Evolutionary conservation across 2,888 invertebrate genomes (phyloP).

Genomic region (Globia sparganii): DNA sequence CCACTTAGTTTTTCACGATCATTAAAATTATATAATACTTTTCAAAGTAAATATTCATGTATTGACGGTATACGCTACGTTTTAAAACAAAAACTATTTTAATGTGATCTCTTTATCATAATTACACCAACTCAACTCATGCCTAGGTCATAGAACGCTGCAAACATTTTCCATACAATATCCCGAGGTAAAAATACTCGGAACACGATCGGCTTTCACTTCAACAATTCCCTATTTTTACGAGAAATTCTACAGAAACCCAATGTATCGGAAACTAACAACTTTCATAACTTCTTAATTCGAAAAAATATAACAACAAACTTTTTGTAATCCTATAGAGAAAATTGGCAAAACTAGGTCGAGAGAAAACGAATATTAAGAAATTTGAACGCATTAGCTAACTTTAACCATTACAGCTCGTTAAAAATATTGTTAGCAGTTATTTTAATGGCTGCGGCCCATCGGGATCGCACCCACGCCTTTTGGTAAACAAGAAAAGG

Average conservation of each 20-base stretch:
- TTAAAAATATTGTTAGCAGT: conserved; percentile 73
- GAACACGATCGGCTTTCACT: neutral
- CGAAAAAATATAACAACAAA: conserved; percentile 56
- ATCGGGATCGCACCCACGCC: conserved; percentile 19
- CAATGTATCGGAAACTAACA: conserved; percentile 2
- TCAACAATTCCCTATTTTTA: neutral
- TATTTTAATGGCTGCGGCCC: conserved; percentile 56
- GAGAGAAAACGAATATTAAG: conserved; percentile 71
- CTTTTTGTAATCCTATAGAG: conserved; percentile 54
- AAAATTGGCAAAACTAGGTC: conserved; percentile 65
- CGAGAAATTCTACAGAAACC: conserved; percentile 3
- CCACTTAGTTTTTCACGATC: too few species aligned
- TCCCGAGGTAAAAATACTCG: neutral
- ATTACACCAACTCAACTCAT: neutral
- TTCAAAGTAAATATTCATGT: too few species aligned
- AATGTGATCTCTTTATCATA: neutral
- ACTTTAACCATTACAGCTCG: conserved; percentile 74
- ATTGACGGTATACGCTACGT: neutral
- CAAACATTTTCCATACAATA: neutral
- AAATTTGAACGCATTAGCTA: conserved; percentile 72
- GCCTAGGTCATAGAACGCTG: neutral
- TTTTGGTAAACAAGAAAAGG: conserved; percentile 45
- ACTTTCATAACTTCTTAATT: conserved; percentile 20
- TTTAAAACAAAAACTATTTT: neutral
- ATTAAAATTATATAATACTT: too few species aligned